These are phyloP conservation scores for Calliopum simillimum DNA, from an alignment of 2,888 invertebrate genomes.

Conservation along the genomic window DNA sequence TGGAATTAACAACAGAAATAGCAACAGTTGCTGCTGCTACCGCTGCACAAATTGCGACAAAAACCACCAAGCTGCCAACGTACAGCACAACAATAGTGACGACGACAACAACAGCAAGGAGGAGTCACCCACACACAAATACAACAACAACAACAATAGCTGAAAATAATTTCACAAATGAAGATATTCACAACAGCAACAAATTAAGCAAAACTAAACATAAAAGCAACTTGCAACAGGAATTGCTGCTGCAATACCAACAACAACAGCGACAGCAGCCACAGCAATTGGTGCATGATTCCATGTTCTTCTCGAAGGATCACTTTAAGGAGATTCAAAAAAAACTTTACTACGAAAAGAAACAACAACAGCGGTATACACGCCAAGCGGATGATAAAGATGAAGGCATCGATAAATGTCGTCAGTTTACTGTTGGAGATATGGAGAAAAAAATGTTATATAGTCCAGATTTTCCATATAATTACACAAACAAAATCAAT, in stretches of 20 bases:
- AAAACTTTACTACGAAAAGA: conserved; percentile 36
- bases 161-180: not conserved
- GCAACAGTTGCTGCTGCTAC: conserved; percentile 23
- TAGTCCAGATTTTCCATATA: conserved; percentile 77
- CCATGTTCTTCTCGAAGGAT: conserved; percentile 32
- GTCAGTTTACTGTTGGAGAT: conserved; percentile 72
- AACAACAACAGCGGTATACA: conserved; percentile 42
- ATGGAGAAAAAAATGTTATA: conserved; percentile 73
- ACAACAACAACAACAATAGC: conserved; percentile 10
- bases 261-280: conserved; percentile 36
- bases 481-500: conserved; percentile 76
- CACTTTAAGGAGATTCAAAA: conserved; percentile 30
- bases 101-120: conserved; percentile 8
- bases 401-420: conserved; percentile 67
- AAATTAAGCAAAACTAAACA: conserved; percentile 14
- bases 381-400: conserved; percentile 56
- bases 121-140: not conserved
- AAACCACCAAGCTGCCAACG: conserved; percentile 2
- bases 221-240: conserved; percentile 9
- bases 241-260: conserved; percentile 13
- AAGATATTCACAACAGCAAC: conserved; percentile 3
- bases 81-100: not conserved
- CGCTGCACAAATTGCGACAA: conserved; percentile 16
- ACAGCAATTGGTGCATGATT: conserved; percentile 33
- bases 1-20: conserved; percentile 33